Evolutionary conservation across 1,140 invertebrate genomes (phyloP), one percentile per base, ranked within the genome.

Genomic region (Macrobrachium rosenbergii): DNA sequence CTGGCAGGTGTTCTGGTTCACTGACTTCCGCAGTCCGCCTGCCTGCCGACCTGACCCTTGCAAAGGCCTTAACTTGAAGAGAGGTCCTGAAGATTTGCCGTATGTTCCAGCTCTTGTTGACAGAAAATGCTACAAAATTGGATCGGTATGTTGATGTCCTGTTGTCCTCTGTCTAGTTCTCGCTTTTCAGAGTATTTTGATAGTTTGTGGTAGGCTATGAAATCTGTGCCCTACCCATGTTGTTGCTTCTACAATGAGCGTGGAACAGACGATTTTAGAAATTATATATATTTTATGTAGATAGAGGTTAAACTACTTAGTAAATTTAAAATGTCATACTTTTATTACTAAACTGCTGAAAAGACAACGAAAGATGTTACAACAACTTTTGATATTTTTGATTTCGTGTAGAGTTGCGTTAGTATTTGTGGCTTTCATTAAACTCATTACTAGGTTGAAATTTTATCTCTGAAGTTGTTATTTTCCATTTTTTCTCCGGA

Each of bases 1-100:
- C 21, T 69, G 28, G 19, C 88, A 89, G 88, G 88, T 89, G 28
- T 87, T 89, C 52, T 89, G 88, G 88, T 89, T 89, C 80, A 78
- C 45, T 21, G 69, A 62, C 73, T 81, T 89, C 63, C 21, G 62
- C 6, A 8, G 52, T 5, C 83, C 83, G 1, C 83, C 84, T 3
- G 80, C 67, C 62, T 89, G 88, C 62, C 63, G 37, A 5, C 88
- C 83, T 10, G 88, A 89, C 58, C 88, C 88, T 52, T 89, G 88
- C 80, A 82, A 79, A 12, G 88, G 84, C 5, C 79, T 86, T 11
- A 89, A 89, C 81, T 73, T 87, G 75, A 87, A 86, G 58, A 62
- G 88, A 7, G 80, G 80, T 0, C 79, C 67, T 17, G 58, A 67
- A 5, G 88, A 89, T 75, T 83, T 89, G 8, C 79, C 88, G 23